These are phyloP conservation scores for Zaprionus ghesquierei DNA, from an alignment of 1,140 invertebrate species.

Conservation along the genomic window DNA sequence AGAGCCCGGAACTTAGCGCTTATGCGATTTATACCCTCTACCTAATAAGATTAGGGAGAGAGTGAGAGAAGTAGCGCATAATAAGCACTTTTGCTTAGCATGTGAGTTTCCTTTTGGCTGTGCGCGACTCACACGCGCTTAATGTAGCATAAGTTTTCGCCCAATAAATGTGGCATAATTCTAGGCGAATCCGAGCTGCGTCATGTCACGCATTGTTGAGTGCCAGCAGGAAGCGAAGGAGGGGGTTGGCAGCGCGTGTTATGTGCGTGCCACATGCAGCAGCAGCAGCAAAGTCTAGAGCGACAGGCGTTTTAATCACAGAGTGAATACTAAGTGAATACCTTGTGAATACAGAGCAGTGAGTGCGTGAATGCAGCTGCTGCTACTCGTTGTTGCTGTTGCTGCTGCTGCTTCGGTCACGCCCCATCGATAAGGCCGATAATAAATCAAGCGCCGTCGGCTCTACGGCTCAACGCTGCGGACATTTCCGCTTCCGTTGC, in stretches of 20 bases:
- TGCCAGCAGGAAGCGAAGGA: neutral
- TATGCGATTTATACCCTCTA: too few relatives aligned
- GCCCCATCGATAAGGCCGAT: slow-evolving; percentile 32
- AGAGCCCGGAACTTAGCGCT: too few relatives aligned
- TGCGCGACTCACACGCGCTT: neutral
- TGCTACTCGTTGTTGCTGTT: neutral
- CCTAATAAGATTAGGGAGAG: too few relatives aligned
- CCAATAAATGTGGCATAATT: slow-evolving; percentile 46
- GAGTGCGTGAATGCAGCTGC: slow-evolving; percentile 21
- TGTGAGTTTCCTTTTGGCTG: neutral
- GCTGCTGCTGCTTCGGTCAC: slow-evolving; percentile 16
- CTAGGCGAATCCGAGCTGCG: slow-evolving; percentile 10
- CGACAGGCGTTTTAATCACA: slow-evolving; percentile 19
- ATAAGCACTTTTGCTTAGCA: neutral
- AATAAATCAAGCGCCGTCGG: slow-evolving; percentile 50
- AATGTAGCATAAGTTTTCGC: neutral
- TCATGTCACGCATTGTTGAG: slow-evolving; percentile 50
- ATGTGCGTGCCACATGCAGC: slow-evolving; percentile 52
- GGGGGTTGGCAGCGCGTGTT: slow-evolving; percentile 34
- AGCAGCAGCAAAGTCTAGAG: slow-evolving; percentile 17
- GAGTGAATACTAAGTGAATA: slow-evolving; percentile 13
- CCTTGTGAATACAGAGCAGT: slow-evolving; percentile 11
- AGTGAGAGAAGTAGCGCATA: too few relatives aligned
- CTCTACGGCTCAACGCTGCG: slow-evolving; percentile 31
- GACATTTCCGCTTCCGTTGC: slow-evolving; percentile 69